Evolutionary conservation across 1,140 invertebrate genomes (phyloP).

Genomic region (Drosophila carrolli): DNA sequence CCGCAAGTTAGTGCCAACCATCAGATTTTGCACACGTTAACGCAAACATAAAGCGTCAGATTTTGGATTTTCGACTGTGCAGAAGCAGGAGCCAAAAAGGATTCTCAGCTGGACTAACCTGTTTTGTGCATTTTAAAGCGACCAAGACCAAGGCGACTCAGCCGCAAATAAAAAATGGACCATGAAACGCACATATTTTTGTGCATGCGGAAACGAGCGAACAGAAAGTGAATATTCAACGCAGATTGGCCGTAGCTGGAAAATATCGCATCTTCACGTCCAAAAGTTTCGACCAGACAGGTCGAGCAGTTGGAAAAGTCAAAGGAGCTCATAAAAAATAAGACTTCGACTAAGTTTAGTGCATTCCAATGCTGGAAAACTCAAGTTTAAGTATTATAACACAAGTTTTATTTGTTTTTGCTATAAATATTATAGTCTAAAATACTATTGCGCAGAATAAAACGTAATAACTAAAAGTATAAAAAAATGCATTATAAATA

Average conservation of each 20-base stretch:
- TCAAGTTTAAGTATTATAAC: background rate
- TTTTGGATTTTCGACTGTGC: constrained; percentile 53
- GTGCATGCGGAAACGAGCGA: constrained; percentile 46
- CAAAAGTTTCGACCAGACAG: constrained; percentile 15
- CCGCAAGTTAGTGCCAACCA: constrained; percentile 79
- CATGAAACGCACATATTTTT: constrained; percentile 46
- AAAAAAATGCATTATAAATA: too few species aligned
- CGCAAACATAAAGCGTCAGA: constrained; percentile 79
- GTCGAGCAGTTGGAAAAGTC: background rate
- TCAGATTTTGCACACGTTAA: constrained; percentile 82
- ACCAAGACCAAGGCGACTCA: constrained; percentile 2
- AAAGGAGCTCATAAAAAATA: constrained; percentile 2
- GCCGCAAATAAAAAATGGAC: constrained; percentile 32
- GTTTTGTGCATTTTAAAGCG: constrained; percentile 60
- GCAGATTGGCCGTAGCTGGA: constrained; percentile 5
- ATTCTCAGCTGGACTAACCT: constrained; percentile 14
- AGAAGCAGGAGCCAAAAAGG: constrained; percentile 6
- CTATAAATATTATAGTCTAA: too few species aligned
- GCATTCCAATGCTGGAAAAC: background rate
- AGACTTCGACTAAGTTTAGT: background rate
- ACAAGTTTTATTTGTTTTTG: background rate
- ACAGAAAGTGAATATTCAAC: constrained; percentile 7
- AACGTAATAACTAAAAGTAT: too few species aligned
- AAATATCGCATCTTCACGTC: constrained; percentile 5
- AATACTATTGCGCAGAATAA: too few species aligned